Percentiles rank a stretch among this genome's conserved stretches.
Evolutionary conservation across 1,140 invertebrate genomes (phyloP).

Genomic region (Drosophila rhopaloa): DNA sequence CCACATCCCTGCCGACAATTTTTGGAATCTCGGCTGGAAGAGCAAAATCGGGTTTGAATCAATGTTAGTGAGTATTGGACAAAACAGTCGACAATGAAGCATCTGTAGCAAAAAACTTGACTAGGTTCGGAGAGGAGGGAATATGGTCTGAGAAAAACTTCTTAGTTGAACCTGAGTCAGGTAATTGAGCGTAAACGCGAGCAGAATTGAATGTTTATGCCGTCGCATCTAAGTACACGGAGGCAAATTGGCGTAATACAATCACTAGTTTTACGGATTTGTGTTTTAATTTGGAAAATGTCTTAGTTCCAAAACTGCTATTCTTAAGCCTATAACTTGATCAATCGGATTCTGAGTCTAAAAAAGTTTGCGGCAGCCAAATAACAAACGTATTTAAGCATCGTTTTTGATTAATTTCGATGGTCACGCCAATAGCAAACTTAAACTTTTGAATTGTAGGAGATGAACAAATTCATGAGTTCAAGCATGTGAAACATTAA

Average conservation of each 20-base stretch:
- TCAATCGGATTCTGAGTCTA: no score
- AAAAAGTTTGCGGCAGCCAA: no score
- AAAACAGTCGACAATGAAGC: slow-evolving; percentile 8
- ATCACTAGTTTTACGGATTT: background rate
- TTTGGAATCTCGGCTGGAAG: background rate
- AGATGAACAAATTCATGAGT: no score
- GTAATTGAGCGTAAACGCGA: slow-evolving; percentile 79
- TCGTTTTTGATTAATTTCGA: no score
- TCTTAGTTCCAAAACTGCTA: background rate
- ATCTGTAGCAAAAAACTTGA: slow-evolving; percentile 11
- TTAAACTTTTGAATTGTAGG: no score
- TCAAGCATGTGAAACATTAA: no score
- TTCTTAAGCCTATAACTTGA: no score
- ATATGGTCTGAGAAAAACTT: slow-evolving; percentile 13
- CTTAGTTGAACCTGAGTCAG: slow-evolving; percentile 31
- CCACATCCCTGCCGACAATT: background rate
- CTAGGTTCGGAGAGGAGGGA: background rate
- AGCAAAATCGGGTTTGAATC: slow-evolving; percentile 2
- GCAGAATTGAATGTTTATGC: slow-evolving; percentile 63
- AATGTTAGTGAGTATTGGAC: slow-evolving; percentile 2
- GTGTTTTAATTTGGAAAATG: background rate
- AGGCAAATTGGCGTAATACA: background rate
- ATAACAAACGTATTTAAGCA: no score
- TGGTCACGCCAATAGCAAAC: no score
- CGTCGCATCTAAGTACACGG: background rate